Evolutionary conservation across 2,113 vertebrate species (phyloP).

Genomic region (Solea solea): DNA sequence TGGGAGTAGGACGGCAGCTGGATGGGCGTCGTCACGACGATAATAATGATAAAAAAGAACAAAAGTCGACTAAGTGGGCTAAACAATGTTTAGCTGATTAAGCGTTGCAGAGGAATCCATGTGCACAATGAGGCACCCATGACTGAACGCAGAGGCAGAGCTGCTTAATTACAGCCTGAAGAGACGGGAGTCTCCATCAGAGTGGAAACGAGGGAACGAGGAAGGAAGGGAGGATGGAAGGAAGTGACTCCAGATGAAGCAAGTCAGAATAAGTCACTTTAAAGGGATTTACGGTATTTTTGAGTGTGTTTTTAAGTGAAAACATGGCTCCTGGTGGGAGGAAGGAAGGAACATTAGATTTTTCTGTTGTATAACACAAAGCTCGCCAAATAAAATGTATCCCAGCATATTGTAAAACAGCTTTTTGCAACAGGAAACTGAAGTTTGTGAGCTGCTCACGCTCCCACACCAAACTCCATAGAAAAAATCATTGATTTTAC

Average conservation of each 20-base stretch:
- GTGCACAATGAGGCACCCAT: conserved; percentile 70
- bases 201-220: conserved; percentile 43
- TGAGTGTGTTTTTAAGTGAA: too few relatives aligned
- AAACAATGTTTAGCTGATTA: conserved; percentile 73
- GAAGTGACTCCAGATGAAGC: neutral
- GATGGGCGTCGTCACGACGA: neutral
- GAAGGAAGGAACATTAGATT: too few relatives aligned
- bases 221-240: neutral
- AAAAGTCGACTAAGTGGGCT: conserved; percentile 48
- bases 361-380: too few relatives aligned
- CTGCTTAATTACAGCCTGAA: conserved; percentile 74
- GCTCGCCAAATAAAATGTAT: too few relatives aligned
- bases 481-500: too few relatives aligned
- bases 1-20: neutral
- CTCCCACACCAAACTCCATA: too few relatives aligned
- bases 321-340: too few relatives aligned
- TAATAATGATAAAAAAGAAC: conserved; percentile 25
- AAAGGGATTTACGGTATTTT: too few relatives aligned
- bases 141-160: conserved; percentile 68
- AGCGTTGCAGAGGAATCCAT: conserved; percentile 66
- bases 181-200: conserved; percentile 63
- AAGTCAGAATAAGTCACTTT: neutral
- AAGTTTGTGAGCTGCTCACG: too few relatives aligned
- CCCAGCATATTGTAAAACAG: too few relatives aligned
- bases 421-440: too few relatives aligned